These are phyloP conservation scores for Encarsia formosa DNA, from an alignment of 2,888 invertebrate genomes.

Conservation along the genomic window DNA sequence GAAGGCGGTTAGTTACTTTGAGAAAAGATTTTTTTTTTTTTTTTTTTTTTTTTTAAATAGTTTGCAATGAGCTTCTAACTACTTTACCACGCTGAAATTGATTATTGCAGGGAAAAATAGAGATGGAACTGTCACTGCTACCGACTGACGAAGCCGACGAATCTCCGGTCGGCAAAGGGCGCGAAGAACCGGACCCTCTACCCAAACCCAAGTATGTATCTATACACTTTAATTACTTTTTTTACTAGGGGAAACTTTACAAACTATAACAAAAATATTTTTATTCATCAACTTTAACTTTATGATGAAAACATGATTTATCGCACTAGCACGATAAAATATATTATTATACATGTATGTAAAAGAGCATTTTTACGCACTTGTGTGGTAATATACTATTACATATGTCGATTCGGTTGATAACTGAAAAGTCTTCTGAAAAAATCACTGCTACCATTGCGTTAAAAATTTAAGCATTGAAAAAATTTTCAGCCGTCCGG, in stretches of 20 bases:
- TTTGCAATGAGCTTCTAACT: too few species aligned
- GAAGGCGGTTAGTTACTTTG: not conserved
- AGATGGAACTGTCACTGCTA: slow-evolving; percentile 63
- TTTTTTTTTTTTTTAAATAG: not conserved
- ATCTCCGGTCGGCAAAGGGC: slow-evolving; percentile 63
- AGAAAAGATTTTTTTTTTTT: not conserved
- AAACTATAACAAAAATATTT: too few species aligned
- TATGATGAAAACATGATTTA: too few species aligned
- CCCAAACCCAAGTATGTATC: slow-evolving; percentile 61
- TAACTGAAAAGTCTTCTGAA: too few species aligned
- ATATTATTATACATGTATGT: too few species aligned
- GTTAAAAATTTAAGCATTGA: not conserved
- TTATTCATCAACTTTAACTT: too few species aligned
- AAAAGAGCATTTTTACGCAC: too few species aligned
- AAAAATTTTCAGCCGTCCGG: slow-evolving; percentile 55
- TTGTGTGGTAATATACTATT: too few species aligned
- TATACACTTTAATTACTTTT: too few species aligned
- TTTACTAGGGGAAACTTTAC: too few species aligned
- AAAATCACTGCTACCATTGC: not conserved
- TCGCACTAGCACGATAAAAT: too few species aligned
- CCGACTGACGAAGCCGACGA: slow-evolving; percentile 58
- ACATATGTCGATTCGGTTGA: too few species aligned
- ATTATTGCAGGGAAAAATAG: slow-evolving; percentile 61
- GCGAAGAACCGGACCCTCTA: slow-evolving; percentile 61
- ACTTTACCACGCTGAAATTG: not conserved